Base-by-base conservation (phyloP, 2,888 invertebrate species). In the Matsumyia berberina region DNA sequence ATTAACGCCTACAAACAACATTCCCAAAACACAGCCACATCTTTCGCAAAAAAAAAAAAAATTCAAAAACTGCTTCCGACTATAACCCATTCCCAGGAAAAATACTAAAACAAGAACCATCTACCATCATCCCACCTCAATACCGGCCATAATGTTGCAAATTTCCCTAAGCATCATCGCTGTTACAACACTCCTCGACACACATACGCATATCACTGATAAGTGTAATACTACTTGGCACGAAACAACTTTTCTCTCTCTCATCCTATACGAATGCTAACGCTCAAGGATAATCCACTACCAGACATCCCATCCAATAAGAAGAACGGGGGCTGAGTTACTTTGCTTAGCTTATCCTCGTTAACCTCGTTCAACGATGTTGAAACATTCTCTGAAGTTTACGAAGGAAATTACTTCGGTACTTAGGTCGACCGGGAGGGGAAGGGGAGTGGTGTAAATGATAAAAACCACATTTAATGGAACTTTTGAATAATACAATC, bases 401-500 rank as follows among this genome's bases (percentile, higher is more conserved):
- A 44, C 77, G 46, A 82, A 82, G 82, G 82, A 82, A 82, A 82
- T 82, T 78, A 77, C 82, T 72, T 82, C 33, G 60, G 77, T 51
- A 78, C 72, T 82, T 82, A 78, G 64, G 77, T 67, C 37, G 24
- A 49, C 15, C 11, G 55, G 15, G 1, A n/a, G 17, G 11, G 51
- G 44, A 51, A n/a, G 17, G 11, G 51, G 44, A 51, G 11, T 33
- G 44, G 35, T 66, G 33, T 62, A 72, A 78, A 82, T 82, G 82
- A 82, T 82, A 78, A 82, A 82, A 78, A 55, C 77, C 77, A 67
- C 82, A 82, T 67, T 78, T 73, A 82, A 82, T 67, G 72, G 60
- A 82, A 78, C 39, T 82, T 82, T 82, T 82, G 82, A 78, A 73
- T 82, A 82, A 82, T 72, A 72, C 67, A 82, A 78, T 78, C 46